Evolutionary conservation across 2,888 invertebrate genomes (phyloP), one percentile per base, ranked within the genome.

Genomic region (Drosophila helvetica): DNA sequence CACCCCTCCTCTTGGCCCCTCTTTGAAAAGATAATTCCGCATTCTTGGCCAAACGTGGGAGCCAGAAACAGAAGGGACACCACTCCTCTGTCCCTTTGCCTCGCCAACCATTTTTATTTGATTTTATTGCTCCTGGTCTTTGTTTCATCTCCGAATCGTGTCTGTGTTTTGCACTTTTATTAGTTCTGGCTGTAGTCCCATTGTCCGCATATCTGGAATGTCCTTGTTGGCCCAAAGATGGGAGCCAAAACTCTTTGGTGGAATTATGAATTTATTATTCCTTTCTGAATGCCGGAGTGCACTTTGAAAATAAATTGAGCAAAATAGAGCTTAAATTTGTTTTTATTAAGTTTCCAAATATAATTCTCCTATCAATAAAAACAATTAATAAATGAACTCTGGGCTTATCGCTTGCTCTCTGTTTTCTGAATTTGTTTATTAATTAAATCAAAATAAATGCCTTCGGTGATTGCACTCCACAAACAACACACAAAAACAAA

Each of bases 1-100:
- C 8, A n/a, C n/a, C 33, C 52, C 45, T 52, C 59, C 43, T 53
- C 30, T 3, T 27, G 25, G 12, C 27, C 18, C 42, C 52, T 22
- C 47, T 46, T 51, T 57, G 45, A 67, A 80, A 78, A 73, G 75
- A 73, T 86, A 76, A 86, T 78, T 76, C 78, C 80, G 65, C 81
- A 82, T 86, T 82, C 78, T 66, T 80, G 45, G 60, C 67, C 60
- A 66, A 38, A 38, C n/a, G 38, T 57, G 68, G 54, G 52, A 22
- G 53, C 42, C 58, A 42, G 52, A 38, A 52, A 57, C 58, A 42
- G 52, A 38, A 52, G 54, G 38, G 25, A 38, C 30, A 22, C 42
- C 33, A 12, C 4, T 12, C 17, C 33, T 12, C 22, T 45, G 22
- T 51, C 12, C 51, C 51, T 38, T 38, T 48, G 38, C 27, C 7